Percentiles rank a stretch among this genome's conserved stretches.
phyloP scores from a whole-genome alignment of 2,113 vertebrate genomes.

The Panthera tigris region DNA sequence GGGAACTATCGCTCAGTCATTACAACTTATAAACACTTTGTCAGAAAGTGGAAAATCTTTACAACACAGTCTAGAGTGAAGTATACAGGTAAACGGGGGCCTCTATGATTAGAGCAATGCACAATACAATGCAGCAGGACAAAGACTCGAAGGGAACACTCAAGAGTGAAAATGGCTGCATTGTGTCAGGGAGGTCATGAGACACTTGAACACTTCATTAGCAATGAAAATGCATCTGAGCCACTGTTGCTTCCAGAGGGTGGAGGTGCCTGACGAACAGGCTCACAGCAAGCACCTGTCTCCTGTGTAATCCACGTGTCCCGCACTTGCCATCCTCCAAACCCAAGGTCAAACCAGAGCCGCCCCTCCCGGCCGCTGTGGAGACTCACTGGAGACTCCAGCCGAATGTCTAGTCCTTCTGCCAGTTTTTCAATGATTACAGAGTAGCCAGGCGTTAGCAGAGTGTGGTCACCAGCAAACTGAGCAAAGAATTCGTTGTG shows the following conservation, averaged over 20 bases:
- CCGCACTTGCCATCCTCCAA: neutral
- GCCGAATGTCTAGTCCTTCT: slow-evolving; percentile 92
- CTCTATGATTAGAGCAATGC: neutral
- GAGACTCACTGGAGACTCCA: slow-evolving; percentile 90
- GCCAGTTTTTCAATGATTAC: slow-evolving; percentile 91
- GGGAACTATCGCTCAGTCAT: neutral
- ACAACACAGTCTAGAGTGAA: neutral
- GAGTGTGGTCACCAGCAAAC: slow-evolving; percentile 97
- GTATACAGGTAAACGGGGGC: neutral
- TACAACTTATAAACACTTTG: neutral
- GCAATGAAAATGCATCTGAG: neutral
- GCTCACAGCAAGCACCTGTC: neutral
- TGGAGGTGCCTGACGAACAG: neutral
- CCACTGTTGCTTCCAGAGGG: neutral
- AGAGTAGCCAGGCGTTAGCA: slow-evolving; percentile 93
- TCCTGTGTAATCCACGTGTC: neutral
- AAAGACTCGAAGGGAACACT: neutral
- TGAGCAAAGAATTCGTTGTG: slow-evolving; percentile 99
- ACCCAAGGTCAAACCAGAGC: neutral
- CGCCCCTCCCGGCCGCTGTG: rapidly evolving
- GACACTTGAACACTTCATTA: neutral
- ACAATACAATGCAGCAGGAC: neutral
- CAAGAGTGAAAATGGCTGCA: neutral
- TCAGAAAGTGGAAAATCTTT: neutral
- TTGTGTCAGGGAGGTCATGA: neutral